phyloP scores from a whole-genome alignment of 2,797 vertebrate genomes.

The Phataginus tricuspis region DNA sequence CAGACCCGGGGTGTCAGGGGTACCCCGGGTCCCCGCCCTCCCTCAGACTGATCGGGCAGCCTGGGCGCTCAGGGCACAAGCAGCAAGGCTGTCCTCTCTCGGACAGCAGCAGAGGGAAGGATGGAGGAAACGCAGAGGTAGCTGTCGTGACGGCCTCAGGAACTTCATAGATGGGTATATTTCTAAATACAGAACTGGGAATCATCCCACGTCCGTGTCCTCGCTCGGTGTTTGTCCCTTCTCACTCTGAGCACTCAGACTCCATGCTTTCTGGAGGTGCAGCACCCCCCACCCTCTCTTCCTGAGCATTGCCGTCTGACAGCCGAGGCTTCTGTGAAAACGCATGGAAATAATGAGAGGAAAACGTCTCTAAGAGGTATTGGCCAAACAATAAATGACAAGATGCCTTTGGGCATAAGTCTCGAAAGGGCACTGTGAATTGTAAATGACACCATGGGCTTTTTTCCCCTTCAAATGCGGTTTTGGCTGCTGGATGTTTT shows the following conservation, averaged over 20 bases:
- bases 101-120: conserved; percentile 23
- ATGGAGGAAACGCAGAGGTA: conserved; percentile 48
- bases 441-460: conserved; percentile 1
- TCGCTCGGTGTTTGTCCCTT: conserved; percentile 71
- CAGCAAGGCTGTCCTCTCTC: not conserved
- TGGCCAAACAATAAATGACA: conserved; percentile 69
- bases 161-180: conserved; percentile 11
- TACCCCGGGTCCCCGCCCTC: accelerated
- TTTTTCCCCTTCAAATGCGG: not conserved
- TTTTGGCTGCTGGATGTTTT: conserved; percentile 11
- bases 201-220: conserved; percentile 47
- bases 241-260: not conserved
- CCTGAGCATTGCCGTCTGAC: conserved; percentile 61
- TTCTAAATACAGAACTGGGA: conserved; percentile 76
- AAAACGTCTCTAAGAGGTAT: conserved; percentile 68
- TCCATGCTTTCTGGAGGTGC: conserved; percentile 52
- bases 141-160: conserved; percentile 29
- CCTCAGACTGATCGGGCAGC: too few relatives aligned
- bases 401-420: conserved; percentile 64
- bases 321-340: conserved; percentile 69
- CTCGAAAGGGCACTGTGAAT: conserved; percentile 51
- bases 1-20: accelerated
- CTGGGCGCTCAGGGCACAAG: accelerated
- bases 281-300: conserved; percentile 74
- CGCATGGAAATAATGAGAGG: conserved; percentile 71